phyloP scores from a whole-genome alignment of 2,113 vertebrate species.

The Seriola aureovittata region DNA sequence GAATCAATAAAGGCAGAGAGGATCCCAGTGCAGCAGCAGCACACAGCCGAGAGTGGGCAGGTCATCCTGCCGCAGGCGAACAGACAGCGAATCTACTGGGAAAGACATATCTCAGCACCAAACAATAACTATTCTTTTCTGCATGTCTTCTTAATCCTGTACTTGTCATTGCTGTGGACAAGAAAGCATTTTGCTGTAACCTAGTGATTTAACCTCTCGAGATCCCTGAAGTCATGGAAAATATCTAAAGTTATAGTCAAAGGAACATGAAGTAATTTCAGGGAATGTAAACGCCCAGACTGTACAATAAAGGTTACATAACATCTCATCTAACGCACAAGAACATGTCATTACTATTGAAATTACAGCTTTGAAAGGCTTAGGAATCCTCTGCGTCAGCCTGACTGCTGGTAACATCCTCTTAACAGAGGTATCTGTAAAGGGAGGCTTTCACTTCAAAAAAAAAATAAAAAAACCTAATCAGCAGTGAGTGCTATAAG shows the following conservation, averaged over 20 bases:
- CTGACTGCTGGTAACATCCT: neutral
- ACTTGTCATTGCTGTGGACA: constrained; percentile 44
- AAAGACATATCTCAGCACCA: constrained; percentile 35
- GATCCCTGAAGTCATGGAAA: constrained; percentile 29
- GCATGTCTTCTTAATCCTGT: constrained; percentile 46
- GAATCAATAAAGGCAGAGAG: constrained; percentile 63
- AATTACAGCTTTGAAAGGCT: constrained; percentile 17
- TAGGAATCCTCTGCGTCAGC: neutral
- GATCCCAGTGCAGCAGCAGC: constrained; percentile 45
- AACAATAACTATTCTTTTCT: constrained; percentile 39
- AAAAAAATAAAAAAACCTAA: neutral
- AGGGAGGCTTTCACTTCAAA: constrained; percentile 4
- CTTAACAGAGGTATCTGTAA: constrained; percentile 14
- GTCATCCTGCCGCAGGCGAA: constrained; percentile 37
- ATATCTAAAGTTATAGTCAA: constrained; percentile 7
- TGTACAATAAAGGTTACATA: neutral
- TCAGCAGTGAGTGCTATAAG: constrained; percentile 27
- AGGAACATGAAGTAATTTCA: constrained; percentile 9
- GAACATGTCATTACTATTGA: constrained; percentile 1
- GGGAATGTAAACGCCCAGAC: neutral
- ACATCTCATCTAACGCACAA: neutral
- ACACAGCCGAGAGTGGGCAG: constrained; percentile 37
- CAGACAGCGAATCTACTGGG: constrained; percentile 31
- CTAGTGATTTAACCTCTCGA: constrained; percentile 47
- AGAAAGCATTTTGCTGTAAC: constrained; percentile 29